Evolutionary conservation across 2,797 vertebrate species (phyloP).

Genomic region (Cossypha heuglini): DNA sequence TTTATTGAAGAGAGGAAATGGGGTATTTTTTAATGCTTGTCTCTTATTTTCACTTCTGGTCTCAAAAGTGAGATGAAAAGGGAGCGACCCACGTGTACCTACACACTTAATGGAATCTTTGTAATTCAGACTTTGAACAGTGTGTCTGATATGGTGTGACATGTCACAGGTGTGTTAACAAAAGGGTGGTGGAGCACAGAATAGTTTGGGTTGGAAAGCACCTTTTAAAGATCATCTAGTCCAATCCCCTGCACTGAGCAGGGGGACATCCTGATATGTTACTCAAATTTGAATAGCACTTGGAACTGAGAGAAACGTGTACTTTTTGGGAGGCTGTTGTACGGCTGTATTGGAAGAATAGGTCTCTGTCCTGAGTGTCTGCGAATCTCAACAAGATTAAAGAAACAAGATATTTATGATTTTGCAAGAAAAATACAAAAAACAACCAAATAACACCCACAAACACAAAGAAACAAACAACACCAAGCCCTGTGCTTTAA

Average conservation of each 20-base stretch:
- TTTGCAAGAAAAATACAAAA: background rate
- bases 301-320: background rate
- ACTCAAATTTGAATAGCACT: background rate
- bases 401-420: background rate
- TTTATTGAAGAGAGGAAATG: background rate
- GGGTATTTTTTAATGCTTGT: background rate
- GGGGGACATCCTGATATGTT: background rate
- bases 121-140: fast-evolving
- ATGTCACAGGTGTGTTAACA: background rate
- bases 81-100: fast-evolving
- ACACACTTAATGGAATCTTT: no score
- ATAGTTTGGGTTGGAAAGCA: background rate
- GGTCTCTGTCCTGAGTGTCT: background rate
- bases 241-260: background rate
- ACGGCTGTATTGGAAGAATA: background rate
- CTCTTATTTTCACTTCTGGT: background rate
- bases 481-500: background rate
- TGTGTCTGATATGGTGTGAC: fast-evolving
- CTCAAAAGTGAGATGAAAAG: background rate
- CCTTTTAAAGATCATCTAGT: background rate
- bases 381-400: background rate
- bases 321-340: background rate
- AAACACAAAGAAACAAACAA: background rate
- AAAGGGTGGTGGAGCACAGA: background rate
- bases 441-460: fast-evolving